Percentiles rank a stretch among this genome's conserved stretches.
Evolutionary conservation across 1,140 invertebrate genomes (phyloP).

Genomic region (Papilio polyxenes): DNA sequence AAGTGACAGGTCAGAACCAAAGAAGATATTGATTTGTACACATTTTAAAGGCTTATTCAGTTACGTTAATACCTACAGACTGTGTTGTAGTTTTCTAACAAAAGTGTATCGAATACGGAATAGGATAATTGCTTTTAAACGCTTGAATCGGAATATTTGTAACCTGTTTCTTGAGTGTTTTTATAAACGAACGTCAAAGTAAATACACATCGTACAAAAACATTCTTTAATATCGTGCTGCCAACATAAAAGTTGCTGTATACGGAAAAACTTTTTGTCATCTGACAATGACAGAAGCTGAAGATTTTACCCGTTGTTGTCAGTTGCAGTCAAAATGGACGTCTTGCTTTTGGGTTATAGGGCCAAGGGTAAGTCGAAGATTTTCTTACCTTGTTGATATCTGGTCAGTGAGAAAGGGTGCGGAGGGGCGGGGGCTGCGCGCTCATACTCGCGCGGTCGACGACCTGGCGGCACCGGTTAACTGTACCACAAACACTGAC

Average conservation of each 20-base stretch:
- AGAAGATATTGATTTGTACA: not conserved
- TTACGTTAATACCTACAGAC: not conserved
- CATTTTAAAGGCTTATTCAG: not conserved
- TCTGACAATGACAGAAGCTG: not conserved
- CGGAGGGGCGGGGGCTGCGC: conserved; percentile 52
- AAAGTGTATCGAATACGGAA: not conserved
- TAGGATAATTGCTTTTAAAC: conserved; percentile 24
- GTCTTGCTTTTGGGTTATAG: not conserved
- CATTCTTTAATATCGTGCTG: not conserved
- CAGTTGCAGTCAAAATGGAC: not conserved
- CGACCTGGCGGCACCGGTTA: conserved; percentile 61
- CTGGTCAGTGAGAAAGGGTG: conserved; percentile 54
- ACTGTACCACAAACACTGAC: conserved; percentile 66
- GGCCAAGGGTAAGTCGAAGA: not conserved
- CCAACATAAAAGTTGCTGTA: not conserved
- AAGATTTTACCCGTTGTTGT: not conserved
- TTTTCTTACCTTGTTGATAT: conserved; percentile 59
- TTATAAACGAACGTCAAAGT: not conserved
- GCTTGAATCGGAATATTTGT: conserved; percentile 16
- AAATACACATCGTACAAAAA: not conserved
- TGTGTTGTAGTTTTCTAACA: not conserved
- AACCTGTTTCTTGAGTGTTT: not conserved
- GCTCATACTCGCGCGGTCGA: conserved; percentile 72
- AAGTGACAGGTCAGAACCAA: not conserved
- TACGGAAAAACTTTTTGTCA: conserved; percentile 11